Base-by-base conservation (phyloP, 2,113 vertebrate genomes). In the Leucopsar rothschildi region DNA sequence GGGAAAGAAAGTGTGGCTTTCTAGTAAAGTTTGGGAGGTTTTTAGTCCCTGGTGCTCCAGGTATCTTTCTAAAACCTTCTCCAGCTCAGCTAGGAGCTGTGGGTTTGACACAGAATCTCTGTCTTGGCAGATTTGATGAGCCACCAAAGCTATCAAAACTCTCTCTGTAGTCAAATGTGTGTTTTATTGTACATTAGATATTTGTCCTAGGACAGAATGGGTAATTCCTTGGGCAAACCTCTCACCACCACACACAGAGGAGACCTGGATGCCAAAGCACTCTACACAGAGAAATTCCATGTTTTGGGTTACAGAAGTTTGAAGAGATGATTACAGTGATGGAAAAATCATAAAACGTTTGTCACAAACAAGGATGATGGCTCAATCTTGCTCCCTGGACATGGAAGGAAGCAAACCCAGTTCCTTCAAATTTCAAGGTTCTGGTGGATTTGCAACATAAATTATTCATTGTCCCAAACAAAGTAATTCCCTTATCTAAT, bases 401-500 rank as follows among this genome's bases (percentile, higher is more conserved):
- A 59, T 2, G 19, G 47, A 81, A 88, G n/a, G 49, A 78, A 91
- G 60, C 8, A 81, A 93, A 78, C 31, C 13, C 69, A 69, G 47
- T 61, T 61, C 86, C 37, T 78, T 88, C 69, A 86, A 19, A 93
- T 84, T 82, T 96, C 86, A 95, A 92, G 61, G 86, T 92, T 95
- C 84, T 72, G 73, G 73, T 39, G 57, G 84, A 95, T 95, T 96
- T 97, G 81, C 0, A 0, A 73, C 55, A 89, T 96, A 85, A 94
- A 95, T 96, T 92, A 95, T 96, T 91, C 78, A 91, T 95, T 82
- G 55, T 40, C 84, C 73, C 72, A 76, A 95, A 89, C 73, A 92
- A 85, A 93, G 77, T 79, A 31, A 33, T 82, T 84, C 66, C 50
- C 50, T 95, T 95, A 95, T 96, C 93, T 84, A 68, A 73, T 57